Conservation (phyloP, 2,888 invertebrate species). For the Amiota minor region DNA sequence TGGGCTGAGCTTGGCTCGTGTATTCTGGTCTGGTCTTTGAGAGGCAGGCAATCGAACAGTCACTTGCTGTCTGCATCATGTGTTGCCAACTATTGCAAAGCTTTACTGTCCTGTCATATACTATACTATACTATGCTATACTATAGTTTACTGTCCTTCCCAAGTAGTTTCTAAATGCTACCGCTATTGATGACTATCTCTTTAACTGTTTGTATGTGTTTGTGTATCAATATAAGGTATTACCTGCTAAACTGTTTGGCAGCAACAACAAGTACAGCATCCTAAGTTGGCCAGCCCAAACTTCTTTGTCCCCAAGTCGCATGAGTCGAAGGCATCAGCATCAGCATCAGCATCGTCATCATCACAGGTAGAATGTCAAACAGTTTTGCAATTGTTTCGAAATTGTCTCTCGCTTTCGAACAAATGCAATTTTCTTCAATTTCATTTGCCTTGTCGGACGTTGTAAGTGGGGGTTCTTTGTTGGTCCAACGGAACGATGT, state of each 20-base stretch:
- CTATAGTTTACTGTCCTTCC: neutral
- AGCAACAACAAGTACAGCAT: slow-evolving; percentile 38
- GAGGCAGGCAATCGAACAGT: neutral
- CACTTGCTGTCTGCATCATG: slow-evolving; percentile 22
- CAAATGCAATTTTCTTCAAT: slow-evolving; percentile 43
- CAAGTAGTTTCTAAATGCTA: neutral
- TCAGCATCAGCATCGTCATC: slow-evolving; percentile 57
- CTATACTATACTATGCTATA: neutral
- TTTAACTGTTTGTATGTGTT: slow-evolving; percentile 28
- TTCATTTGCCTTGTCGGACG: slow-evolving; percentile 20
- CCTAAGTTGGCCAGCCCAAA: no score
- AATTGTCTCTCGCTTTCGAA: slow-evolving; percentile 60
- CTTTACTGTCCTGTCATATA: slow-evolving; percentile 41
- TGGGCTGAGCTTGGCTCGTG: neutral
- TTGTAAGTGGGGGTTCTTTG: slow-evolving; percentile 53
- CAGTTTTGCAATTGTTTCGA: slow-evolving; percentile 69
- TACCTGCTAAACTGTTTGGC: slow-evolving; percentile 68
- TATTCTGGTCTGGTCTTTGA: neutral
- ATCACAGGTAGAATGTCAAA: slow-evolving; percentile 62
- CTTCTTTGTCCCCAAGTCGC: no score
- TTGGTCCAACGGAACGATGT: slow-evolving; percentile 27
- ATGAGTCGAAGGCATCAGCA: neutral
- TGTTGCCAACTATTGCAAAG: slow-evolving; percentile 22
- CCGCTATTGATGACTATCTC: slow-evolving; percentile 10
- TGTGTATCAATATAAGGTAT: slow-evolving; percentile 65